Conservation (phyloP, 2,888 invertebrate species). For the Beris chalybata region DNA sequence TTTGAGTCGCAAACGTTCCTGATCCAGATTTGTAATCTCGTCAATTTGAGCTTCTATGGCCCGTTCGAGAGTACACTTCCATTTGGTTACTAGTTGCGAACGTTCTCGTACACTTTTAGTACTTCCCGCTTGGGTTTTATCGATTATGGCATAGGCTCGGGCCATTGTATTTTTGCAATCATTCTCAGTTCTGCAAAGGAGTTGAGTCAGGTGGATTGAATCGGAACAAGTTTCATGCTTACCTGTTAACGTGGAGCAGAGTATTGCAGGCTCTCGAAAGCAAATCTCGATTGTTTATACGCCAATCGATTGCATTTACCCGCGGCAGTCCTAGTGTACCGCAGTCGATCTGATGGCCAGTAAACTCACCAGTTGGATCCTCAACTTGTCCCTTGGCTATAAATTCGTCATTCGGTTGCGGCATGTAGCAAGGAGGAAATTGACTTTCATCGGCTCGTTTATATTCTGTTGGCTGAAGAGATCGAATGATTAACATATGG, state of each 20-base stretch:
- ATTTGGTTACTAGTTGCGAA: slow-evolving; percentile 69
- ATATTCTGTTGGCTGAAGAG: background rate
- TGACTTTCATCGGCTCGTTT: slow-evolving; percentile 45
- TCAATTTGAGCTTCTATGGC: slow-evolving; percentile 69
- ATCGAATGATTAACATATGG: too few relatives aligned
- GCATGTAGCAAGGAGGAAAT: slow-evolving; percentile 60
- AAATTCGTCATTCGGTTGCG: slow-evolving; percentile 60
- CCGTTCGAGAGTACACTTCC: slow-evolving; percentile 75
- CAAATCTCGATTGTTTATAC: slow-evolving; percentile 61
- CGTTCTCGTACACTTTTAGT: slow-evolving; percentile 67
- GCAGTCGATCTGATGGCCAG: slow-evolving; percentile 74
- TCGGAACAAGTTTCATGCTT: background rate
- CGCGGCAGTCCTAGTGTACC: slow-evolving; percentile 65
- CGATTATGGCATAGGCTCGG: slow-evolving; percentile 66
- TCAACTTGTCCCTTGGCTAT: slow-evolving; percentile 50
- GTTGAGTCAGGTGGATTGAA: background rate
- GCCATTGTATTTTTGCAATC: slow-evolving; percentile 67
- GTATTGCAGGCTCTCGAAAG: slow-evolving; percentile 53
- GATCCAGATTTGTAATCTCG: slow-evolving; percentile 70
- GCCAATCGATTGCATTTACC: slow-evolving; percentile 75
- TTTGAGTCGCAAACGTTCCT: slow-evolving; percentile 68
- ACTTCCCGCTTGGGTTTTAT: slow-evolving; percentile 70
- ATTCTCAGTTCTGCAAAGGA: slow-evolving; percentile 58
- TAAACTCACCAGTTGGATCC: slow-evolving; percentile 65
- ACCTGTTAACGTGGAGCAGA: slow-evolving; percentile 29